Conservation (phyloP, 2,888 invertebrate species). For the Hymenopus coronatus region DNA sequence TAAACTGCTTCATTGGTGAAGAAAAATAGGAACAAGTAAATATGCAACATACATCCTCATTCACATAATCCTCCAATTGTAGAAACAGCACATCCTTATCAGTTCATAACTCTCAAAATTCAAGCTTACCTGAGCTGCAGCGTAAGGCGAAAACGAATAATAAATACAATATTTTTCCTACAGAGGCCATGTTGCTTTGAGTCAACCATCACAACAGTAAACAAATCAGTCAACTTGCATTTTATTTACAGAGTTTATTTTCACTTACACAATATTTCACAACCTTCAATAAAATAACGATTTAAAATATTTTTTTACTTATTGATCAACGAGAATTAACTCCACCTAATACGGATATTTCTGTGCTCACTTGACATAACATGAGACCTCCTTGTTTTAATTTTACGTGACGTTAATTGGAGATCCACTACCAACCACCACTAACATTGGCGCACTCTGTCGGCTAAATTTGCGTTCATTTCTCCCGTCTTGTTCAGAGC, state of each 20-base stretch:
- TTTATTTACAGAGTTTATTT: not conserved
- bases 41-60: too few relatives aligned
- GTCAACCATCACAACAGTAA: slow-evolving; percentile 31
- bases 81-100: too few relatives aligned
- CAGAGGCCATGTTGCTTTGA: slow-evolving; percentile 34
- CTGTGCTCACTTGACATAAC: too few relatives aligned
- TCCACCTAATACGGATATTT: too few relatives aligned
- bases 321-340: too few relatives aligned
- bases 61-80: not conserved
- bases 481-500: too few relatives aligned
- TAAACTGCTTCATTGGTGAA: not conserved
- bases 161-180: slow-evolving; percentile 33
- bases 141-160: slow-evolving; percentile 41
- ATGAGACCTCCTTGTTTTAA: too few relatives aligned
- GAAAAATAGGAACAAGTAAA: not conserved
- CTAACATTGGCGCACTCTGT: too few relatives aligned
- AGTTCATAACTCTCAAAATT: not conserved
- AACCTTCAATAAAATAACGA: not conserved
- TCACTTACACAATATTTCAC: not conserved
- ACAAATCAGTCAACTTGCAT: slow-evolving; percentile 9
- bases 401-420: too few relatives aligned
- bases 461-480: too few relatives aligned
- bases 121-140: slow-evolving; percentile 43
- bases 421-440: too few relatives aligned
- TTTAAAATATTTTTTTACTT: not conserved